Base-by-base conservation (phyloP, 1,140 invertebrate species). In the Halyomorpha halys region DNA sequence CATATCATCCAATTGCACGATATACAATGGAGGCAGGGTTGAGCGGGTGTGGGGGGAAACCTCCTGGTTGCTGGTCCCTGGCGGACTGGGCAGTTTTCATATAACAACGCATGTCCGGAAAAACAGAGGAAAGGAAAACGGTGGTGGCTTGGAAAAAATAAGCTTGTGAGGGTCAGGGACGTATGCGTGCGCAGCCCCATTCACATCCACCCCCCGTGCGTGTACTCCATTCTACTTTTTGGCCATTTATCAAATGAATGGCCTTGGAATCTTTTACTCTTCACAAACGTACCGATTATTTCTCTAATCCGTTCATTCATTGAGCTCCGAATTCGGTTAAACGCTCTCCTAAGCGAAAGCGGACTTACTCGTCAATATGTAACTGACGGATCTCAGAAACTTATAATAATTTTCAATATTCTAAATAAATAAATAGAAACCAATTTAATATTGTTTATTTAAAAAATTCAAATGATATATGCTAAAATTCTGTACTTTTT, bases 71-170 rank as follows among this genome's bases (percentile, higher is more conserved):
- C 4, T 15, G 53, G 19, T 16, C 23, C 23, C 19, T 3, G 5
- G 18, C 53, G 19, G 19, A 56, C 53, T 56, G 53, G n/a, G 47
- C 47, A 18, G n/a, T 56, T 23, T 56, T 25, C 53, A 56, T 56
- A 56, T 56, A 56, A 56, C 53, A 56, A 56, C 53, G 53, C 53
- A 56, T 56, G 53, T 56, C 53, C 53, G 53, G 53, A 56, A 56
- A 56, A 56, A 56, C 53, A 56, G 53, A 16, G 53, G 53, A 56
- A 56, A 56, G 53, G 23, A 25, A 56, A 56, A 25, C 15, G 53
- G n/a, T 49, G 53, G 23, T 23, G 53, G 53, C 19, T 15, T 25
- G 14, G 53, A 16, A 25, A 23, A 56, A 56, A 56, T 23, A 56
- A 25, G 53, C 53, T 16, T 23, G 53, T 8, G 53, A 25, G 23